A percentile compares a stretch with the other conserved stretches of the same genome.
Evolutionary conservation across 2,797 vertebrate genomes (phyloP).

Genomic region (Pseudopleuronectes americanus): DNA sequence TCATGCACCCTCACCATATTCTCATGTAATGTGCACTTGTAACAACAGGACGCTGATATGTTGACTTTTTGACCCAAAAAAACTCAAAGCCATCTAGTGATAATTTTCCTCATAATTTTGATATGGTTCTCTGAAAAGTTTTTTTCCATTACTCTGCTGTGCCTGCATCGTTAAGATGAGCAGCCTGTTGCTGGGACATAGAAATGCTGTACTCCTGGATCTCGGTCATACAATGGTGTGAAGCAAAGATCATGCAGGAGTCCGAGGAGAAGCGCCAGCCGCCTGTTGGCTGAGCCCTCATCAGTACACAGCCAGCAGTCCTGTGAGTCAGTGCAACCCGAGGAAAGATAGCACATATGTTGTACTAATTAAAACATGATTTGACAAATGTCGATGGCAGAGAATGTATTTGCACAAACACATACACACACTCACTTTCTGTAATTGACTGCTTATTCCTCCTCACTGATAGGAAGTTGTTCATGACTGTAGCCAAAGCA

Average conservation of each 20-base stretch:
- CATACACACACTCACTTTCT: not conserved
- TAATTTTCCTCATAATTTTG: not conserved
- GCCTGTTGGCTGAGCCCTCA: conserved; percentile 88
- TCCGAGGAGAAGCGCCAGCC: conserved; percentile 87
- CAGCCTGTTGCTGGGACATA: conserved; percentile 88
- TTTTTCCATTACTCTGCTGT: not conserved
- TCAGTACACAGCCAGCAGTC: conserved; percentile 88
- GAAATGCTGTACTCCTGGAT: conserved; percentile 83
- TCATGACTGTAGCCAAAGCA: conserved; percentile 83
- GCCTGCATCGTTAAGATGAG: conserved; percentile 81
- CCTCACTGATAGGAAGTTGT: conserved; percentile 86
- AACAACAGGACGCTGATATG: too few relatives aligned
- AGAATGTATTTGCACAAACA: not conserved
- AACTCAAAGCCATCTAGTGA: too few relatives aligned
- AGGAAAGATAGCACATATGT: too few relatives aligned
- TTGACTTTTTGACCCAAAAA: too few relatives aligned
- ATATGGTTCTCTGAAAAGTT: not conserved
- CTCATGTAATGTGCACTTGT: too few relatives aligned
- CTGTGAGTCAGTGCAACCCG: conserved; percentile 70
- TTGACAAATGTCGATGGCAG: too few relatives aligned
- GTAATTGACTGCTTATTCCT: conserved; percentile 27
- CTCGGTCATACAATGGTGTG: conserved; percentile 89
- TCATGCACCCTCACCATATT: too few relatives aligned
- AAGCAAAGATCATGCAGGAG: conserved; percentile 83
- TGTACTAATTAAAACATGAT: too few relatives aligned